Base-by-base conservation (phyloP, 30 jellyfish, hydroid and myxozoan species). In the Cassiopea xamachana region DNA sequence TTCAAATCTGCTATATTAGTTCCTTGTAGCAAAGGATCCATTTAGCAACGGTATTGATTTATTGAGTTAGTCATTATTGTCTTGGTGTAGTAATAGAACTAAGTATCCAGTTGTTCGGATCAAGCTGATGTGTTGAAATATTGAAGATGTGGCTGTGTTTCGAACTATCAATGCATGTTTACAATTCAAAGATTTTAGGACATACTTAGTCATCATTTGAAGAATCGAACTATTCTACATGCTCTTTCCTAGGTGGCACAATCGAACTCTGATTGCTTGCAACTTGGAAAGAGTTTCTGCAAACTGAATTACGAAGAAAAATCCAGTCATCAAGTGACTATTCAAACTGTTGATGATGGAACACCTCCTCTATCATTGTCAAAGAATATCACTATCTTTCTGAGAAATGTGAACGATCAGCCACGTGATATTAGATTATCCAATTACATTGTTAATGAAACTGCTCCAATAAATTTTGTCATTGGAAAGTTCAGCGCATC, bases 351-450 rank as follows among this genome's bases (percentile, higher is more conserved):
- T 3, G 99, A 95, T 59, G 82, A 81, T 80, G 98, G 98, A 12
- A 68, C 18, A 1, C 98, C 99, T 44, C 77, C 92, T 48, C 17
- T 64, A 75, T 70, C 89, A 2, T 58, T 89, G 61, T 45, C 92
- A 19, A 91, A 95, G 96, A 91, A 87, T 76, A 7, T 95, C 68
- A 81, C 93, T 0, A 87, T 95, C 16, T 85, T 77, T 17, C 72
- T 95, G 47, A 59, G 69, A 17, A 89, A 95, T 62, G 87, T 91
- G 76, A 95, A 95, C 84, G 99, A 95, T 67, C 79, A 77, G 85
- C 99, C 99, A 13, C 82, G 89, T 49, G 92, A 91, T 67, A 46
- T 95, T 6, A 62, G 79, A 16, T 46, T 95, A 48, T 94, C 98
- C 12, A 82, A 76, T 59, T 60, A 84, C 86, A 79, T 83, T 4